Evolutionary conservation across 2,888 invertebrate genomes (phyloP), one percentile per base, ranked within the genome.

Genomic region (Eledona agricola): DNA sequence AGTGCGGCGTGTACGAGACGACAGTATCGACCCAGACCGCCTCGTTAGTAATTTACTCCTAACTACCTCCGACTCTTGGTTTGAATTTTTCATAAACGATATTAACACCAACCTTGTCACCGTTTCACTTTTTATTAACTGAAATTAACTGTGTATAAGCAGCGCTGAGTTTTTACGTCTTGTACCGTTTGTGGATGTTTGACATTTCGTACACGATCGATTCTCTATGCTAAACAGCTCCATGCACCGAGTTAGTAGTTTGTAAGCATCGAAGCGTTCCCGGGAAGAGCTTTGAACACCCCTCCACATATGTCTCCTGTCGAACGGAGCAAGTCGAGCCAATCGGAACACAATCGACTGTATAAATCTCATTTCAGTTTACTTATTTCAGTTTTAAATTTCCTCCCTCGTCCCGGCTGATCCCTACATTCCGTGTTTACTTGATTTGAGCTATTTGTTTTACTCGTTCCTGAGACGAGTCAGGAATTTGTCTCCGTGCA

Each of bases 311-410:
- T 62, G 62, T 60, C 59, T 59, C 38, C 46, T 52, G 53, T 57
- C 40, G 60, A 43, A 56, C 37, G 54, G 51, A 62, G n/a, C n/a
- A n/a, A 57, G 46, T 55, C 58, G 54, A 54, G 57, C 64, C 67
- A 69, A 69, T 67, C 64, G 63, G 60, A 58, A 61, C 64, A 67
- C 65, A 67, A 69, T 67, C 63, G 66, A 62, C 65, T 60, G 65
- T 62, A 69, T 69, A 66, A 67, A 69, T 67, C 65, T 64, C 63
- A 62, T 66, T 66, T 63, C 62, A 59, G 61, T 65, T 67, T 67
- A 64, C 63, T 67, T 69, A 67, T 65, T 63, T 62, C 60, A 59
- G 59, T 60, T 64, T 63, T 63, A 67, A 66, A 66, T 66, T 67
- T 63, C 56, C 55, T 57, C 50, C 38, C 60, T 54, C 57, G 58